phyloP scores from a whole-genome alignment of 2,888 invertebrate species.

The Esperia sulphurella region DNA sequence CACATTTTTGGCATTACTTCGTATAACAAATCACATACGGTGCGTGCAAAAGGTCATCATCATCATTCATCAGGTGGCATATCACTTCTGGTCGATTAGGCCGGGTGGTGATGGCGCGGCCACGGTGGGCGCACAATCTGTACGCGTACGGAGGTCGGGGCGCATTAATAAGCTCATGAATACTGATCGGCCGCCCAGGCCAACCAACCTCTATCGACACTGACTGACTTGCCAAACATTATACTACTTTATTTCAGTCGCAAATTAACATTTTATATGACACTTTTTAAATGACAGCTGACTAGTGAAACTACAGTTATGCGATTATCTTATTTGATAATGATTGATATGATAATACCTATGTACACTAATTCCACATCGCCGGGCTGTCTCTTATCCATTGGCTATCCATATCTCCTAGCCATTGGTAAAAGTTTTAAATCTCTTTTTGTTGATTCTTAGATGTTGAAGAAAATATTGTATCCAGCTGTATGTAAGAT shows the following conservation, averaged over 20 bases:
- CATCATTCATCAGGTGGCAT: conserved; percentile 56
- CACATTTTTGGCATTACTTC: no score
- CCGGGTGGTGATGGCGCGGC: conserved; percentile 33
- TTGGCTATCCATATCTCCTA: no score
- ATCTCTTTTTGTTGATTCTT: no score
- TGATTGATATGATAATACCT: no score
- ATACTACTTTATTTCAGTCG: conserved; percentile 6
- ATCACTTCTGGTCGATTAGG: conserved; percentile 70
- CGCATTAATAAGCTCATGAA: conserved; percentile 72
- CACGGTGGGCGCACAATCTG: conserved; percentile 51
- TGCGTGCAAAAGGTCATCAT: conserved; percentile 36
- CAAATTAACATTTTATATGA: neutral
- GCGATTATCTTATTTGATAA: no score
- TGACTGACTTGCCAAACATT: conserved; percentile 11
- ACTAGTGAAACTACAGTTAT: no score
- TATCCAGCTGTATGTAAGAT: no score
- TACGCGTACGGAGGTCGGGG: conserved; percentile 36
- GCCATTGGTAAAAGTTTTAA: no score
- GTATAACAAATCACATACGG: neutral
- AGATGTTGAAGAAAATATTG: no score
- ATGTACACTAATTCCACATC: no score
- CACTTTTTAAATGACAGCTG: no score
- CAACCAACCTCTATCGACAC: conserved; percentile 6
- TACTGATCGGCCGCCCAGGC: conserved; percentile 45
- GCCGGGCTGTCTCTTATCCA: no score